phyloP scores from a whole-genome alignment of 1,140 invertebrate genomes.

The Gryllus bimaculatus region DNA sequence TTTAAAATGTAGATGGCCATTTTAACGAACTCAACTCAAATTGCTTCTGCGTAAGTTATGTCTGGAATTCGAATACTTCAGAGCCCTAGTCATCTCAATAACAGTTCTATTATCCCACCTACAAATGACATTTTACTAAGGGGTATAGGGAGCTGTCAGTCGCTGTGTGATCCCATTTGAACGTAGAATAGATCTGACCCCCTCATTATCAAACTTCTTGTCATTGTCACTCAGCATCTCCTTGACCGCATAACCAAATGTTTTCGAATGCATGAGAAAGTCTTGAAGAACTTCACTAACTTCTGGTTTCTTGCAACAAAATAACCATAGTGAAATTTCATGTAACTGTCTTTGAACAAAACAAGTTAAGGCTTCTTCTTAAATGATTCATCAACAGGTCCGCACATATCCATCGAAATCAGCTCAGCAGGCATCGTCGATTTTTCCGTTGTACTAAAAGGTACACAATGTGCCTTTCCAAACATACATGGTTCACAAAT shows the following conservation, averaged over 20 bases:
- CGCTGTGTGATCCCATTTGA: constrained; percentile 18
- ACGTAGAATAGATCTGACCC: constrained; percentile 27
- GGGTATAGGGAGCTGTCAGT: too few relatives aligned
- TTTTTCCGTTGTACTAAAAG: constrained; percentile 28
- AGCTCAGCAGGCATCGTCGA: constrained; percentile 27
- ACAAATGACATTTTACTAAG: too few relatives aligned
- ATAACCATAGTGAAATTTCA: too few relatives aligned
- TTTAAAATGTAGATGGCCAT: too few relatives aligned
- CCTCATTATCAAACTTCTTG: constrained; percentile 30
- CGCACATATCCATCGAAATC: constrained; percentile 29
- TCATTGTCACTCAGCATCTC: constrained; percentile 31
- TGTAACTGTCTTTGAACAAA: constrained; percentile 28
- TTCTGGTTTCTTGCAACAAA: constrained; percentile 26
- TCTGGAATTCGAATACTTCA: too few relatives aligned
- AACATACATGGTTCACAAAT: constrained; percentile 29
- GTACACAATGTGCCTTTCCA: constrained; percentile 29
- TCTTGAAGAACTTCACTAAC: constrained; percentile 22
- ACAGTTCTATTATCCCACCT: too few relatives aligned
- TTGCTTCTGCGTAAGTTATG: constrained; percentile 19
- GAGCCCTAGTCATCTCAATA: too few relatives aligned
- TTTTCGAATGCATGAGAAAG: too few relatives aligned
- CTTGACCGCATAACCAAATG: constrained; percentile 23
- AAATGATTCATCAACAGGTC: constrained; percentile 28
- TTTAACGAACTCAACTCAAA: not conserved
- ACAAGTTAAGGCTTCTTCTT: constrained; percentile 28